Conservation (phyloP, 2,113 vertebrate genomes). For the Aphyosemion australe region DNA sequence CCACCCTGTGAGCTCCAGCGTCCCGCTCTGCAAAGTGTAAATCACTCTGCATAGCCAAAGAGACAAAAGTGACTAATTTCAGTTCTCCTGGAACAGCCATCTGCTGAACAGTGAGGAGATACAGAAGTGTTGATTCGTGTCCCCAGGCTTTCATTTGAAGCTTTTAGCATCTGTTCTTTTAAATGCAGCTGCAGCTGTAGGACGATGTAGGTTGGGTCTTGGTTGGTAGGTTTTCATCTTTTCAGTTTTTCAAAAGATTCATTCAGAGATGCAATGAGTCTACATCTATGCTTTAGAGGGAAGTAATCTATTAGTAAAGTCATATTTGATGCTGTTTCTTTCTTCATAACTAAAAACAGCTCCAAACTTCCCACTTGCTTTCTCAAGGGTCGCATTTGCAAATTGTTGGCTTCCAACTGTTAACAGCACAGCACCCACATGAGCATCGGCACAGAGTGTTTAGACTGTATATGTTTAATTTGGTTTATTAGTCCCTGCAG, state of each 20-base stretch:
- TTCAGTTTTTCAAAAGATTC: background rate
- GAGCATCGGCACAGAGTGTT: constrained; percentile 23
- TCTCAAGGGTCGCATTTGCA: background rate
- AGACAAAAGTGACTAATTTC: background rate
- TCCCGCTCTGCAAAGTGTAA: background rate
- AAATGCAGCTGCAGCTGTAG: background rate
- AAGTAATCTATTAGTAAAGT: background rate
- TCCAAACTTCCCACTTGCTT: background rate
- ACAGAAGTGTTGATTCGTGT: background rate
- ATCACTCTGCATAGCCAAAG: background rate
- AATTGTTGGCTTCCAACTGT: no score
- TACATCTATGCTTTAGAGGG: no score
- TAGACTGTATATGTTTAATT: constrained; percentile 16
- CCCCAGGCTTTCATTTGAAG: background rate
- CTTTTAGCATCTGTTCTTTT: background rate
- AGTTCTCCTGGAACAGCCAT: background rate
- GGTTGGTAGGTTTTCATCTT: background rate
- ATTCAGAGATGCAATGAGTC: no score
- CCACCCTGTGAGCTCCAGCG: background rate
- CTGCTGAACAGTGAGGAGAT: background rate
- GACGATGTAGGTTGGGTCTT: background rate
- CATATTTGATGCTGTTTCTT: no score
- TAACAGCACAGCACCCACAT: constrained; percentile 6
- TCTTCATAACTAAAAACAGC: background rate
- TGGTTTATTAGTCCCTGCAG: background rate